These are phyloP conservation scores for Argopecten irradians DNA, from an alignment of 1,140 invertebrate genomes.

Conservation along the genomic window DNA sequence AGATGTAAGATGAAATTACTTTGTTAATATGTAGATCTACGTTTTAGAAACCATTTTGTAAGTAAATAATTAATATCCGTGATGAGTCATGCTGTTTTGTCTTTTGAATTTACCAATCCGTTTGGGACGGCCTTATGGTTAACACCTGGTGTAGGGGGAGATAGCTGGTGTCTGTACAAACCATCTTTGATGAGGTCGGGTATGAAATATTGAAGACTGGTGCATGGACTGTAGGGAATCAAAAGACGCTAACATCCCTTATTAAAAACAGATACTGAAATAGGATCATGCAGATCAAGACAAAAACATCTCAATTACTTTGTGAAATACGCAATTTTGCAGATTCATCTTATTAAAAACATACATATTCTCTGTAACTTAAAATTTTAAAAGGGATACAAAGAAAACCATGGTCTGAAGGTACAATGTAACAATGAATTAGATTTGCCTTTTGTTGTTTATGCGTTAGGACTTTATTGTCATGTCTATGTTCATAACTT, in stretches of 20 bases:
- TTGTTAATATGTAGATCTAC: not conserved
- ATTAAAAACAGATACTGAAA: not conserved
- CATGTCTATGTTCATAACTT: no score
- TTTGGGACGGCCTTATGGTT: not conserved
- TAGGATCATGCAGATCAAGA: no score
- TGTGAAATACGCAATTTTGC: no score
- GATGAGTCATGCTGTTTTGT: slow-evolving; percentile 16
- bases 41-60: not conserved
- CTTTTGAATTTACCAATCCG: not conserved
- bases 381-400: not conserved
- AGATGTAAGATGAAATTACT: not conserved
- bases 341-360: no score
- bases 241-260: not conserved
- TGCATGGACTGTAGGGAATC: not conserved
- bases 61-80: not conserved
- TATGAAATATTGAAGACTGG: not conserved
- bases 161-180: not conserved
- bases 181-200: not conserved
- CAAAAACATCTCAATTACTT: no score
- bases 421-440: not conserved
- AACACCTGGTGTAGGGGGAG: not conserved
- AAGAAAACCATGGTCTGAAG: not conserved
- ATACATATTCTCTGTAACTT: no score
- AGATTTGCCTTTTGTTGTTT: no score
- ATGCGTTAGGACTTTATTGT: no score